Percentiles rank a stretch among this genome's conserved stretches.
Conservation (phyloP, 2,113 vertebrate genomes). For the Opisthocomus hoazin region DNA sequence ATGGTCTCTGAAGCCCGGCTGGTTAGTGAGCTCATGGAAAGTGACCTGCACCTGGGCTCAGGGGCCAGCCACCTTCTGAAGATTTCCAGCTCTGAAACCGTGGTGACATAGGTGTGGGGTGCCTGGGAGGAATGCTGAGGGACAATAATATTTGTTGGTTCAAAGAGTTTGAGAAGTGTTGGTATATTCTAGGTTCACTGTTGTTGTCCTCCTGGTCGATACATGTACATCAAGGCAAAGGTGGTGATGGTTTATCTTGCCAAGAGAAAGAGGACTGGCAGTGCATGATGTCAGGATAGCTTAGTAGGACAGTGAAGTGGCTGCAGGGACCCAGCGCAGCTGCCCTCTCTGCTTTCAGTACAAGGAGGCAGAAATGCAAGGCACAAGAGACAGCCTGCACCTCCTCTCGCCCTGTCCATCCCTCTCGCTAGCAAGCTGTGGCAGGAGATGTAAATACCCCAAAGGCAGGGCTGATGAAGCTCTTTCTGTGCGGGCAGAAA, state of each 20-base stretch:
- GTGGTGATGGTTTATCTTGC: neutral
- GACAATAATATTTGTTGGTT: neutral
- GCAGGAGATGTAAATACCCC: neutral
- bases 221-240: neutral
- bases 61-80: neutral
- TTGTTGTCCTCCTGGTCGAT: neutral
- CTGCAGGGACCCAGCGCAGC: neutral
- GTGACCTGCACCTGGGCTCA: neutral
- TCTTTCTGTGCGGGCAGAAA: neutral
- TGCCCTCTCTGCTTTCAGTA: neutral
- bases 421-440: neutral
- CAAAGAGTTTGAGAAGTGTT: neutral
- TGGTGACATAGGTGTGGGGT: neutral
- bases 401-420: neutral
- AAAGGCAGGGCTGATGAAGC: neutral
- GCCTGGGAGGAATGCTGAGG: neutral
- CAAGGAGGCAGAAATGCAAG: neutral
- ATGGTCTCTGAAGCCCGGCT: slow-evolving; percentile 7
- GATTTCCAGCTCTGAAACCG: neutral
- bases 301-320: neutral
- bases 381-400: neutral
- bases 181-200: neutral
- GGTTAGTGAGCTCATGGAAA: slow-evolving; percentile 28
- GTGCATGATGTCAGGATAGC: neutral
- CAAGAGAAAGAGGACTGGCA: neutral